These are phyloP conservation scores for Glareola pratincola DNA, from an alignment of 2,113 vertebrate species.

Conservation along the genomic window DNA sequence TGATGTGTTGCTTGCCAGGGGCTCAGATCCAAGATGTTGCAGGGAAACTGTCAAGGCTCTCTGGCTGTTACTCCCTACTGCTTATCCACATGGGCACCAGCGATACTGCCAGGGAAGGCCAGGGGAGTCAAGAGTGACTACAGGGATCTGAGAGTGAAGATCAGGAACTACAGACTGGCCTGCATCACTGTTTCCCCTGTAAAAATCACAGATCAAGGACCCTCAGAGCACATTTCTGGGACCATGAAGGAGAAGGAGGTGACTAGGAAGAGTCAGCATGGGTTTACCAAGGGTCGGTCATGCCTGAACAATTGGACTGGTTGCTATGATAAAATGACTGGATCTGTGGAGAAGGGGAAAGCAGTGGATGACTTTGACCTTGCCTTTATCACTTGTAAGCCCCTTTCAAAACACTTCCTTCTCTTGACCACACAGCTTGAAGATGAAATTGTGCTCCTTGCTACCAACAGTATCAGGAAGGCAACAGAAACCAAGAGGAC, in stretches of 20 bases:
- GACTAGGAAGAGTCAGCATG: neutral
- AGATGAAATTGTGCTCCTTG: neutral
- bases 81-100: neutral
- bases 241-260: neutral
- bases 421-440: neutral
- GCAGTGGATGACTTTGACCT: neutral
- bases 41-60: neutral
- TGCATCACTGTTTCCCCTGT: neutral
- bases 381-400: neutral
- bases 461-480: neutral
- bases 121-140: neutral
- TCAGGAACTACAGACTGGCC: neutral
- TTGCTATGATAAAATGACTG: neutral
- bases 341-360: neutral
- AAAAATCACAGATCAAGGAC: neutral
- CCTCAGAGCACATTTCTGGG: neutral
- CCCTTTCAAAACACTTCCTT: neutral
- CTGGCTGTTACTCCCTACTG: neutral
- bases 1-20: neutral
- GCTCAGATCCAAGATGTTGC: neutral
- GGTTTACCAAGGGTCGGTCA: neutral
- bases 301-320: neutral
- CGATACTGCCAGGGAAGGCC: neutral
- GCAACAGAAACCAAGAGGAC: neutral
- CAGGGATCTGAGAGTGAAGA: neutral